A percentile compares a stretch with the other conserved stretches of the same genome.
Evolutionary conservation across 2,888 invertebrate genomes (phyloP).

Genomic region (Syrista parreyssii): DNA sequence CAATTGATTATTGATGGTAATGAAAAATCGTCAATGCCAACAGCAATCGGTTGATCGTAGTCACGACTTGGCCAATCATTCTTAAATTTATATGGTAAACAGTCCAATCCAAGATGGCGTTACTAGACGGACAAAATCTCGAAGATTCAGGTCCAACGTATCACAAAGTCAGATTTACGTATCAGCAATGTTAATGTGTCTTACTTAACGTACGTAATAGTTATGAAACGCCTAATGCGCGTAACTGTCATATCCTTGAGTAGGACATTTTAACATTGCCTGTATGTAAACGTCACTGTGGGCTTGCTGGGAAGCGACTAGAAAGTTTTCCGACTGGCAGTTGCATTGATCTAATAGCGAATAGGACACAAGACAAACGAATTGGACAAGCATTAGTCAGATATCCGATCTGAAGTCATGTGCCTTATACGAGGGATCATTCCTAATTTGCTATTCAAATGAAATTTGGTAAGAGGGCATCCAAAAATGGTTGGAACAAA

Average conservation of each 20-base stretch:
- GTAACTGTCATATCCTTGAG: no score
- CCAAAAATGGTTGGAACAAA: conserved; percentile 22
- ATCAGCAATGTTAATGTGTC: no score
- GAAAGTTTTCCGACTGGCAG: not conserved
- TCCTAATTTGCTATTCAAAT: conserved; percentile 18
- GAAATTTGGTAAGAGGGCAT: conserved; percentile 14
- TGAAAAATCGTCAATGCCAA: not conserved
- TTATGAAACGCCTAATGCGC: no score
- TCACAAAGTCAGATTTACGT: no score
- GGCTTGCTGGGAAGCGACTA: not conserved
- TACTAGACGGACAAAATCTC: not conserved
- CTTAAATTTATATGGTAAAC: not conserved
- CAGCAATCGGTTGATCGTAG: not conserved
- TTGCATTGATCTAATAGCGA: not conserved
- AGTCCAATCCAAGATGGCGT: not conserved
- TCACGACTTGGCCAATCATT: not conserved
- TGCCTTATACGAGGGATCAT: conserved; percentile 9
- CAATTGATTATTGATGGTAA: not conserved
- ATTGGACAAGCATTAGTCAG: no score
- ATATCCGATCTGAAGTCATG: conserved; percentile 1
- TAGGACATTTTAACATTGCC: no score
- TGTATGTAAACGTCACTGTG: no score
- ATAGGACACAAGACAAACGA: no score
- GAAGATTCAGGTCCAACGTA: not conserved
- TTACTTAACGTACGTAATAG: no score